A percentile compares a stretch with the other conserved stretches of the same genome.
These are phyloP conservation scores for Chascanopsetta lugubris DNA, from an alignment of 2,113 vertebrate species.

Conservation along the genomic window DNA sequence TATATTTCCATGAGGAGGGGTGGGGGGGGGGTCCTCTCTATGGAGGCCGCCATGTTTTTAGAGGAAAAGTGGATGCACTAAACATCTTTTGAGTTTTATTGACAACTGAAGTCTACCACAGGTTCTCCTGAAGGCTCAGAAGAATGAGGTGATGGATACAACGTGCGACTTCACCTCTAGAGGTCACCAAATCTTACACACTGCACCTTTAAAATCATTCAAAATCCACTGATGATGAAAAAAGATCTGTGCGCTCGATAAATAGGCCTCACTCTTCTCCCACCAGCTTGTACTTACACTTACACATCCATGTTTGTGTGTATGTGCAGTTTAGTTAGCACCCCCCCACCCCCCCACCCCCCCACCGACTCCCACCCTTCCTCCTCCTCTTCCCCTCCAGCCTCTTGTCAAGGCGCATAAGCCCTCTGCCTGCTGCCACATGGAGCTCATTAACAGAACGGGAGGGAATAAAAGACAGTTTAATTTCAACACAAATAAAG, in stretches of 20 bases:
- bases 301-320: slow-evolving; percentile 7
- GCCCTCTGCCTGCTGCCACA: slow-evolving; percentile 70
- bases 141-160: too few relatives aligned
- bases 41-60: too few relatives aligned
- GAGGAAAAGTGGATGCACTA: too few relatives aligned
- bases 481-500: slow-evolving; percentile 80
- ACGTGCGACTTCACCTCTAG: too few relatives aligned
- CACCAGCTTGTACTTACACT: slow-evolving; percentile 36
- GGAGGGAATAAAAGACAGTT: slow-evolving; percentile 69
- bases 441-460: slow-evolving; percentile 76
- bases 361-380: neutral
- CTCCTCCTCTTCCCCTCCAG: slow-evolving; percentile 50
- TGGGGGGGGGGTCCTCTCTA: too few relatives aligned
- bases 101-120: too few relatives aligned
- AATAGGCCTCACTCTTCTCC: slow-evolving; percentile 7
- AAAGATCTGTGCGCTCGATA: slow-evolving; percentile 17
- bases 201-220: slow-evolving; percentile 23
- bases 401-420: slow-evolving; percentile 69
- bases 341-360: slow-evolving; percentile 33
- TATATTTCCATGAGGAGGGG: too few relatives aligned
- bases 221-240: slow-evolving; percentile 30
- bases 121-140: too few relatives aligned
- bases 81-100: too few relatives aligned
- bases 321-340: slow-evolving; percentile 22
- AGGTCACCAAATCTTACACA: too few relatives aligned